Evolutionary conservation across 1,140 invertebrate species (phyloP), one percentile per base, ranked within the genome.

Genomic region (Hycleus phaleratus): DNA sequence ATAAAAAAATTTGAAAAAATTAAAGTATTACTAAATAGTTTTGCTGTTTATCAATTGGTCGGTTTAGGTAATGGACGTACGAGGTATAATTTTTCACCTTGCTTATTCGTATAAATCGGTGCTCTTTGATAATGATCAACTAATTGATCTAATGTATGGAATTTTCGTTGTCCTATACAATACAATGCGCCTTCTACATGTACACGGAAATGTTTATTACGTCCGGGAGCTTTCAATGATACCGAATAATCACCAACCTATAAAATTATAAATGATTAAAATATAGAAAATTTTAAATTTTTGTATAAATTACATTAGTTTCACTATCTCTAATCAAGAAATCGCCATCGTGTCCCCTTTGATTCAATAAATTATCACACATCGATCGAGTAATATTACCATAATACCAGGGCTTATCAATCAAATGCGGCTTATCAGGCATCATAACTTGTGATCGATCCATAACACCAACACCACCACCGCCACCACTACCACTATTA

Each of bases 151-250:
- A 99, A 78, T 46, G 90, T 91, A 63, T 91, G 86, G 77, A 99
- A 99, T 77, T 93, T 95, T 69, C 97, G 87, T 78, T 97, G 95
- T 43, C 97, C 97, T 75, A 99, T 99, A 74, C 93, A 95, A 73
- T 94, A 97, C 52, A 93, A 82, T 26, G 84, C 86, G 62, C 91
- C 90, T 76, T 97, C 93, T 45, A 97, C 93, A 71, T 97, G 94
- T 60, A 99, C 95, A 71, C 96, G 86, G 79, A 99, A 99, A 77
- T 99, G 97, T 76, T 99, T 99, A 78, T 99, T 99, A 58, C 95
- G 87, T 38, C 91, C 91, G 47, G 93, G 90, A 45, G 96, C 97
- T 80, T 98, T 98, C 66, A 99, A 79, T 32, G 96, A 98, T 63
- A 99, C 95, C 39, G 96, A 98, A 77, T 91, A 98, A 77, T 99